Evolutionary conservation across 2,888 invertebrate genomes (phyloP), one percentile per base, ranked within the genome.

Genomic region (Antitype chi): DNA sequence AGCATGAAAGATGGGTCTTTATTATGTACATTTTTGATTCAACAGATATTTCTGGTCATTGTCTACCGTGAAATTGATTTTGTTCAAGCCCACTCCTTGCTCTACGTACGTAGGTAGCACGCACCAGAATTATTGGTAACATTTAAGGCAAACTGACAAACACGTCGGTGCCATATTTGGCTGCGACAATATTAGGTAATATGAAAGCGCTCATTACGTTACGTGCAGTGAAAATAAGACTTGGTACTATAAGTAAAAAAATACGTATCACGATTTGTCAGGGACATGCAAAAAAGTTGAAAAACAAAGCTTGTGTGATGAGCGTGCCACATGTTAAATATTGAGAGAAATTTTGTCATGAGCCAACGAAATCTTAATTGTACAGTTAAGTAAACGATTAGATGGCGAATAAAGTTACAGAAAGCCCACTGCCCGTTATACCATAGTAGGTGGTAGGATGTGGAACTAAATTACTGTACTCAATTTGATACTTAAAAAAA

Each of bases 301-400:
- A 87, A 85, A 81, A 81, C 77, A 79, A 74, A 86, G 67, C 55
- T 68, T 76, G 66, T 80, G 85, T 79, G 73, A 82, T 64, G 74
- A 85, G 84, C 72, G 76, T 78, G 74, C 74, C 83, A 78, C 73
- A 82, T 67, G 78, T 79, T 85, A 88, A 90, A 88, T 88, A 87
- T 89, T 89, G 74, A 85, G 87, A 88, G 89, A 92, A 88, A 91
- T 86, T 80, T 79, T 81, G 86, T 89, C 88, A 88, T 88, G 86
- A 89, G 86, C 82, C 85, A 84, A 89, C 86, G 86, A 62, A 63
- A 75, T 63, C 20, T 75, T 59, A 17, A 68, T 77, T 73, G 63
- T 77, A 89, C 90, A 84, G 90, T 89, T 91, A 89, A 89, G 89
- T 87, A 89, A 89, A 90, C 81, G 84, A 91, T 89, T 89, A 87